Evolutionary conservation across 2,113 vertebrate genomes (phyloP).

Genomic region (Ovibos moschatus): DNA sequence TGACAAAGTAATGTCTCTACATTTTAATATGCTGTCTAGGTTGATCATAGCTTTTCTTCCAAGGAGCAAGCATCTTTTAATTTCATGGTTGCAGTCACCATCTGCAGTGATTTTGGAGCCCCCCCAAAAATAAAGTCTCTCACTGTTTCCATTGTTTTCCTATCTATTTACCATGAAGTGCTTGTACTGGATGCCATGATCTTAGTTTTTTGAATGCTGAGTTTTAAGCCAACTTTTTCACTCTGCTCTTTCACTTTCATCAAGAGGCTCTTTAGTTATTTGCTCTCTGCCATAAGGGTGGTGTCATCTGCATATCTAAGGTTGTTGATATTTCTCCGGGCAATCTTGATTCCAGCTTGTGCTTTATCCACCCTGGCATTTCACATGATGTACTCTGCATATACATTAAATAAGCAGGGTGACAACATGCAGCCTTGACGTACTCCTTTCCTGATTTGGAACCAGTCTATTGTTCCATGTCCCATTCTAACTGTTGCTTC

Average conservation of each 20-base stretch:
- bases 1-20: not conserved
- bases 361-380: not conserved
- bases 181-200: not conserved
- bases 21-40: not conserved
- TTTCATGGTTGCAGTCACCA: not conserved
- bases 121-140: not conserved
- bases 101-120: not conserved
- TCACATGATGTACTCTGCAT: not conserved
- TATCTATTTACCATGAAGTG: not conserved
- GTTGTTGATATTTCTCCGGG: not conserved
- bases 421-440: not conserved
- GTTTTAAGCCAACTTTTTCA: not conserved
- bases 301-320: not conserved
- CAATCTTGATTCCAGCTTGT: not conserved
- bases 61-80: not conserved
- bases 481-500: not conserved
- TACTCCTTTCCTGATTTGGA: not conserved
- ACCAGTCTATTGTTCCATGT: not conserved
- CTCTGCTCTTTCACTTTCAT: not conserved
- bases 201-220: not conserved
- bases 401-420: not conserved
- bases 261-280: not conserved
- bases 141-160: not conserved
- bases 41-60: not conserved
- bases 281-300: not conserved